These are phyloP conservation scores for Gymnothorax reevesii DNA, from an alignment of 2,797 vertebrate genomes.

Conservation along the genomic window DNA sequence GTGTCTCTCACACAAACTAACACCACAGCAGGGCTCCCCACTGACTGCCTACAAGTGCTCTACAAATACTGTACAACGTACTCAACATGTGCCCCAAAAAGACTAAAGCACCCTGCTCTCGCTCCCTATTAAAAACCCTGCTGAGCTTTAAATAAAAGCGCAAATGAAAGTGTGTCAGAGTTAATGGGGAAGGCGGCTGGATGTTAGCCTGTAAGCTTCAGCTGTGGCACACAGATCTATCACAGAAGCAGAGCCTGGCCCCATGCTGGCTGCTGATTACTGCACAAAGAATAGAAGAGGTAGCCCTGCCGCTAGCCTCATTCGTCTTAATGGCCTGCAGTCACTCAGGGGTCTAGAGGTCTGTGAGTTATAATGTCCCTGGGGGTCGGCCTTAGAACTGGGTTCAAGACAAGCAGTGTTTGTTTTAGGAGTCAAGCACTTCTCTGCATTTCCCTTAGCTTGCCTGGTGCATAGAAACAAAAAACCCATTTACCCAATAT, in stretches of 20 bases:
- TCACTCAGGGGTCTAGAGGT: constrained; percentile 8
- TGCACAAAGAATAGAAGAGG: neutral
- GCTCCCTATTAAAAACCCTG: neutral
- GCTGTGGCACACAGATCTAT: neutral
- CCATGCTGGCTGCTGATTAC: neutral
- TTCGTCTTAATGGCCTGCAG: constrained; percentile 4
- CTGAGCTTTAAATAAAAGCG: constrained; percentile 6
- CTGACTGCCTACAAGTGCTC: neutral
- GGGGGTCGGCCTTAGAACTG: constrained; percentile 52
- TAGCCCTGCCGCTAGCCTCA: constrained; percentile 18
- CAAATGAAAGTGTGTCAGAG: constrained; percentile 12
- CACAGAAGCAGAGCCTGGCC: neutral
- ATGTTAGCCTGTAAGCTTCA: neutral
- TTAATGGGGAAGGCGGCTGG: neutral
- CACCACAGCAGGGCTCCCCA: neutral
- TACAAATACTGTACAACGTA: neutral
- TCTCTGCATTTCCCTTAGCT: too few species aligned
- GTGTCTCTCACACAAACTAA: constrained; percentile 38
- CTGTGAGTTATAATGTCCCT: constrained; percentile 3
- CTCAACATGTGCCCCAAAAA: neutral
- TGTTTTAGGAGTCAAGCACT: too few species aligned
- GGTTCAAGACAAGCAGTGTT: too few species aligned
- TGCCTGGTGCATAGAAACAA: too few species aligned
- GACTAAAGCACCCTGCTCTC: neutral
- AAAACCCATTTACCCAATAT: too few species aligned